Conservation (phyloP, 2,888 invertebrate genomes). For the Deilephila elpenor region DNA sequence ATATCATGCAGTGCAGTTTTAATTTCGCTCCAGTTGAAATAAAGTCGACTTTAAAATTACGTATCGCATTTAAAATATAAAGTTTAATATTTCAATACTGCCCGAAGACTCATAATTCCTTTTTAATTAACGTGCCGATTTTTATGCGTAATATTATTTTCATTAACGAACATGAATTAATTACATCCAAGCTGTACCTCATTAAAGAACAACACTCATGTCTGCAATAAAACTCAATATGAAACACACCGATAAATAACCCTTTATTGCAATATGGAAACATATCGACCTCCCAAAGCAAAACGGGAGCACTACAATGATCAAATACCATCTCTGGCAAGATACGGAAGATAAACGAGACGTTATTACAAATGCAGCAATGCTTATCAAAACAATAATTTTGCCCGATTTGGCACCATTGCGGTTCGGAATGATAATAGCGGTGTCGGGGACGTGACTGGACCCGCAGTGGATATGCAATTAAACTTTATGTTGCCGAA, state of each 20-base stretch:
- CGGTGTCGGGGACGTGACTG: conserved; percentile 25
- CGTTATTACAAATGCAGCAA: conserved; percentile 17
- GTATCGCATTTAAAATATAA: too few relatives aligned
- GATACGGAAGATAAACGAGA: conserved; percentile 8
- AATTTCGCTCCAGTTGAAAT: too few relatives aligned
- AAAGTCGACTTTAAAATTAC: too few relatives aligned
- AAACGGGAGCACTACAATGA: not conserved
- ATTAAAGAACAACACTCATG: too few relatives aligned
- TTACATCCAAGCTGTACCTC: too few relatives aligned
- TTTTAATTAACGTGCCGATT: too few relatives aligned
- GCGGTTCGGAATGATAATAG: not conserved
- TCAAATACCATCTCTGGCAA: conserved; percentile 1
- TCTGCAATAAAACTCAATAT: not conserved
- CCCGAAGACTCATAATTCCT: too few relatives aligned
- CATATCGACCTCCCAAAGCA: not conserved
- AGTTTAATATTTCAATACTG: too few relatives aligned
- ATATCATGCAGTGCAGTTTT: too few relatives aligned
- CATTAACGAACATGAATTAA: too few relatives aligned
- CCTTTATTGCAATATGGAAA: not conserved
- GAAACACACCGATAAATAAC: not conserved
- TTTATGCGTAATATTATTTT: too few relatives aligned
- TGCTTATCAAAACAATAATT: conserved; percentile 26
- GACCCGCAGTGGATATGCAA: conserved; percentile 10
- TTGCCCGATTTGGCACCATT: not conserved
- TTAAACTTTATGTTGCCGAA: conserved; percentile 31